Base-by-base conservation (phyloP, 2,797 vertebrate genomes). In the Capromys pilorides region DNA sequence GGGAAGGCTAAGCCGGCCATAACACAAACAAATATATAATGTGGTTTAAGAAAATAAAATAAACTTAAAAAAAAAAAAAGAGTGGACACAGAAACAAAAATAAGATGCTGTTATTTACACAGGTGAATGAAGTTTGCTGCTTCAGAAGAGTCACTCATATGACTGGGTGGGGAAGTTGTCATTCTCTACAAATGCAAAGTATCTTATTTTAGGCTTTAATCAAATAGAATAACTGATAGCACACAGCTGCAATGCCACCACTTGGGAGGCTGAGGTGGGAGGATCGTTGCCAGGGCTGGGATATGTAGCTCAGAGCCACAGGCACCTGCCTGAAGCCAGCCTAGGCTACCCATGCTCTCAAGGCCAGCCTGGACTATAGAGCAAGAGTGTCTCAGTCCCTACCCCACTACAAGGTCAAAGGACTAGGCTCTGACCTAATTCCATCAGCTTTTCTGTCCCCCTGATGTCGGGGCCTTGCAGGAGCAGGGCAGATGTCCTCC, bases 81-180 rank as follows among this genome's bases (percentile, higher is more conserved):
- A 91, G 45, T 90, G 94, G 49, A 95, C 1, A 73, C 0, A 91
- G 62, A 92, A 90, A 84, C 61, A 11, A 95, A 95, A 88, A 59
- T 6, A 64, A 62, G 36, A 86, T 57, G 90, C 31, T 61, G 62
- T 71, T 64, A 83, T 64, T 66, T 54, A 67, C 33, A 61, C 3
- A 22, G 16, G n/a, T 51, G 86, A 90, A 54, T 11, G 64, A 2
- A n/a, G 19, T 78, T 82, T 78, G 81, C 54, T 59, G 61, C 62
- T 36, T 33, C 2, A 80, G 88, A 83, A 89, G 64, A 86, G 26
- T 61, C 1, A 45, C 21, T 51, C 22, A 22, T 13, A 28, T 71
- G 49, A 36, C 9, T 26, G n/a, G 21, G 22, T 26, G 41, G 54
- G 8, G 28, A 33, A 39, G 9, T 13, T 94, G 16, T 57, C 45